Evolutionary conservation across 2,797 vertebrate genomes (phyloP), one percentile per base, ranked within the genome.

Genomic region (Siniperca scherzeri): DNA sequence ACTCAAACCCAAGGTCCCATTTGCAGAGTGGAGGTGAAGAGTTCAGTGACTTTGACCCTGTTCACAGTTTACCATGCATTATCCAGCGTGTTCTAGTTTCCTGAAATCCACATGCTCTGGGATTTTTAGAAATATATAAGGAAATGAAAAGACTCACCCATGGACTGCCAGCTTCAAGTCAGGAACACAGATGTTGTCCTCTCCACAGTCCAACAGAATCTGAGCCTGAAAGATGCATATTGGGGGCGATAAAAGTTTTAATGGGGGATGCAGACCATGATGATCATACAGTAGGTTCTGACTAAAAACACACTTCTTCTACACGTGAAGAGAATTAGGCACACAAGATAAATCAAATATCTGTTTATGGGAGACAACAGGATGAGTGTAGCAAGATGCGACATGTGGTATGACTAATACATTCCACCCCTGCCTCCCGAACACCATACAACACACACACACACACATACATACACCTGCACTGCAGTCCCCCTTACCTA

Each of bases 161-260:
- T 93, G 92, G 14, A 98, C 97, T 25, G 96, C 93, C 77, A 99
- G 96, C 88, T 98, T 97, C 72, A 99, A 92, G 90, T 98, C 97
- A 57, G 98, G 98, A 66, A 99, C 97, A 59, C 98, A 99, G 94
- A 99, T 96, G 92, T 99, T 99, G 94, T 99, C 97, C 52, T 98
- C 98, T 1, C 97, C 98, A 17, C 98, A 99, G 91, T 98, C 98
- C 89, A 98, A 89, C 90, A 97, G 94, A 89, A 98, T 98, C 89
- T 98, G 97, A 74, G 97, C 96, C 98, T 98, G 86, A 67, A 89
- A 85, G 62, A 90, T 33, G 62, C 62, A 88, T 59, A 89, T 3
- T 1, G 38, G 22, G 38, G 44, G 11, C 7, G 50, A 82, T 69
- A 50, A 70, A 67, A 55, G 33, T 53, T 77, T 85, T 68, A 84